Evolutionary conservation across 2,113 vertebrate genomes (phyloP), one percentile per base, ranked within the genome.

Genomic region (Podarcis muralis): DNA sequence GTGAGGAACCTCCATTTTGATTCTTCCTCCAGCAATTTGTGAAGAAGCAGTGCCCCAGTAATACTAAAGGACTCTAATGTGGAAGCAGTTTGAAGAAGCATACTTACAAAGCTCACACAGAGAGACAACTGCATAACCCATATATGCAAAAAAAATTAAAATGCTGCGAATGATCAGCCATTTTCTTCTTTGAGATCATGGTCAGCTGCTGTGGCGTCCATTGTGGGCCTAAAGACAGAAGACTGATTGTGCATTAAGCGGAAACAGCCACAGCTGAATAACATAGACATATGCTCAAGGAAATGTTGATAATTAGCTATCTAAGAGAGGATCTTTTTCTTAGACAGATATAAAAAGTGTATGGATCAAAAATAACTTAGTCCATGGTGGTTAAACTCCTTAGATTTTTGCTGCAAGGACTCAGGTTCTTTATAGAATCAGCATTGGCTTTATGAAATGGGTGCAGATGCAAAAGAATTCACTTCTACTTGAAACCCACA

Each of bases 181-280:
- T 87, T 91, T 90, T 37, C 89, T 95, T 91, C 23, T 43, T 79
- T 77, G 72, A 15, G 78, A 20, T 80, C 35, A 6, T 76, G 15
- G 87, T 88, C 22, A 18, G 15, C 91, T 87, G 53, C 71, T 85
- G 13, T 71, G 79, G 40, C 1, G 1, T 83, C 86, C 68, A 43
- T 75, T 94, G 80, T 84, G 65, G 90, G 89, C 83, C 78, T 71
- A 22, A 35, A 40, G 88, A 79, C 25, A 85, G 83, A 75, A 69
- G 76, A 40, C 20, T 87, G 57, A 75, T 22, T 87, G 57, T 89
- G 66, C 69, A 87, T 62, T 32, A 85, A 78, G 20, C 85, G 85
- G 89, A 91, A 86, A 87, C 85, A 79, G 7, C 72, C 40, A 80
- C 86, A 48, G 11, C 1, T 6, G 81, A 79, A 81, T 66, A 8